phyloP scores from a whole-genome alignment of 2,888 invertebrate genomes.

The Hecatera dysodea region DNA sequence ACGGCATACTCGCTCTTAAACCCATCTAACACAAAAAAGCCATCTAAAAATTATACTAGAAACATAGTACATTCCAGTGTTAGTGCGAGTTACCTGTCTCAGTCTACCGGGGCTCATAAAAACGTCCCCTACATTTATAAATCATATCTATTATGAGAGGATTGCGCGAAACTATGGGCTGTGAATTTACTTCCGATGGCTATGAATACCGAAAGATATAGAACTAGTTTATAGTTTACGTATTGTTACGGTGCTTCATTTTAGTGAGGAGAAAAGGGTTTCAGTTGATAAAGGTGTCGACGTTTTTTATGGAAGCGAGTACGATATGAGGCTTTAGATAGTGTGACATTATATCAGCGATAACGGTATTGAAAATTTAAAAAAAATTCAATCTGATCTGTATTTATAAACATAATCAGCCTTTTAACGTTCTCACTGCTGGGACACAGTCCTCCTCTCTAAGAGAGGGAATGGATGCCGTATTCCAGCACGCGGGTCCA shows the following conservation, averaged over 20 bases:
- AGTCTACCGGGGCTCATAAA: conserved; percentile 60
- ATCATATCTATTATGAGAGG: conserved; percentile 65
- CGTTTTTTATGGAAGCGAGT: not conserved
- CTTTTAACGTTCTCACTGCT: too few relatives aligned
- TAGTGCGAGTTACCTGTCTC: conserved; percentile 60
- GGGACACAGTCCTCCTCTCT: too few relatives aligned
- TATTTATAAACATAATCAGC: too few relatives aligned
- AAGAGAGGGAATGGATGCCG: too few relatives aligned
- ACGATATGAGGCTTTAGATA: not conserved
- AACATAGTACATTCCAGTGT: conserved; percentile 22
- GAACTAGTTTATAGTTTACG: conserved; percentile 33
- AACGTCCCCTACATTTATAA: conserved; percentile 58
- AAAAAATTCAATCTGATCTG: too few relatives aligned
- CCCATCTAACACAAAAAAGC: not conserved
- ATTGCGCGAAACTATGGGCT: conserved; percentile 57
- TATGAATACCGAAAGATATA: conserved; percentile 59
- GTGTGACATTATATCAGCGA: not conserved
- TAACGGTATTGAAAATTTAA: too few relatives aligned
- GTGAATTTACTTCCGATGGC: conserved; percentile 62
- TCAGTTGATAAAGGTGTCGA: not conserved
- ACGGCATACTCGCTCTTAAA: too few relatives aligned
- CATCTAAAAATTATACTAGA: conserved; percentile 29
- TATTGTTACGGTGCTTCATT: conserved; percentile 10
- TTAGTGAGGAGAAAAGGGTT: too few relatives aligned
- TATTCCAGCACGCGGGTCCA: too few relatives aligned